These are phyloP conservation scores for Triplophysa rosa DNA, from an alignment of 2,113 vertebrate genomes.

Conservation along the genomic window DNA sequence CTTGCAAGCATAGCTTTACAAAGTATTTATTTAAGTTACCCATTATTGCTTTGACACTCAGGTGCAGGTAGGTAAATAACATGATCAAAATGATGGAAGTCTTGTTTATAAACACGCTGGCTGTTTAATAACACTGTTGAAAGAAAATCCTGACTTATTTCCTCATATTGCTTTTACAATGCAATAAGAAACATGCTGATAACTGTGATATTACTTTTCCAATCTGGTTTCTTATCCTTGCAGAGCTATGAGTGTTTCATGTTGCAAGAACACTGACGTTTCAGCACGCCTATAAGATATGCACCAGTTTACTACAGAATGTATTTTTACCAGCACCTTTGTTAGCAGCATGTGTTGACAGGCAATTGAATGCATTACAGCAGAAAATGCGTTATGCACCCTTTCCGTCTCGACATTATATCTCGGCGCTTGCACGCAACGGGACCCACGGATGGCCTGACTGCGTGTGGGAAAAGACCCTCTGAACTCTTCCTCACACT, in stretches of 20 bases:
- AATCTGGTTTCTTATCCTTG: too few relatives aligned
- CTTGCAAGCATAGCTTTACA: neutral
- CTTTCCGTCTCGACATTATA: neutral
- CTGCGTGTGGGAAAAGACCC: conserved; percentile 74
- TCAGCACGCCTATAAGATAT: neutral
- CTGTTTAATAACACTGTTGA: neutral
- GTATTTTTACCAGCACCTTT: neutral
- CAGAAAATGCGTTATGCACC: neutral
- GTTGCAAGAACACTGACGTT: neutral
- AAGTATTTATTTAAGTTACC: neutral
- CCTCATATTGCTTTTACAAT: neutral
- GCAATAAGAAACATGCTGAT: neutral
- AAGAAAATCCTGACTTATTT: neutral
- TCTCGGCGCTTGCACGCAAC: conserved; percentile 10
- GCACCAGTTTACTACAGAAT: neutral
- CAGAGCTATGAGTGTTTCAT: too few relatives aligned
- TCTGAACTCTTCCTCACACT: conserved; percentile 71
- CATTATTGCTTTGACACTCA: neutral
- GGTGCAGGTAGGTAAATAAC: neutral
- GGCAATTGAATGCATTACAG: neutral
- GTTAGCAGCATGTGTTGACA: neutral
- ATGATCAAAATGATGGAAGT: neutral
- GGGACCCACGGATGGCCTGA: conserved; percentile 30
- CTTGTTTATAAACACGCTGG: neutral
- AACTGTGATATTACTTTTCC: neutral